Base-by-base conservation (phyloP, 1,140 invertebrate genomes). In the Panonychus citri region DNA sequence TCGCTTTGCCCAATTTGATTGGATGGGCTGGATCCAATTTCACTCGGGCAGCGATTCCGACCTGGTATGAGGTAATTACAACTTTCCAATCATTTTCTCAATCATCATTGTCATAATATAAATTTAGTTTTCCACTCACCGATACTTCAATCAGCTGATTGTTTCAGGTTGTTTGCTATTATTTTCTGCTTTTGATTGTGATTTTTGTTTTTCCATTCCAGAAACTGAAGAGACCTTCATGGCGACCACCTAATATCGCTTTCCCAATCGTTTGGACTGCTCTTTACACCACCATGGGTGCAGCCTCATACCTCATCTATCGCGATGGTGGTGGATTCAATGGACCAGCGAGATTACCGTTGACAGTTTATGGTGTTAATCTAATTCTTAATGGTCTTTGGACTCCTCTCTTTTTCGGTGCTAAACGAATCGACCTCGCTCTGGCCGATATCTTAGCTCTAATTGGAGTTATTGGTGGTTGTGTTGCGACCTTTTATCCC, bases 371-470 rank as follows among this genome's bases (percentile, higher is more conserved):
- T 62, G 82, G 78, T 7, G 68, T 75, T 1, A 84, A 87, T 65
- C 69, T 90, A 50, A 74, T 78, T 0, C 68, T 89, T 0, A 90
- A 89, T 67, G 88, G 82, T 81, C 74, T 78, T 0, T 90, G 85
- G 85, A 77, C 82, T 2, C 84, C 83, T 8, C 77, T 89, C 19
- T 89, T 89, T 70, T 89, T 89, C 69, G 78, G 78, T 46, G 61
- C 71, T 27, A 79, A 80, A 57, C 77, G 78, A 60, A 71, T 83
- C 3, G 81, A 83, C 70, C 70, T 85, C 82, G 78, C 78, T 17
- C 73, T 83, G 34, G 76, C 79, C 59, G 79, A 84, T 60, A 81
- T 81, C 54, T 58, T 74, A 19, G 70, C 75, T 3, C 64, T 88
- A 19, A 76, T 75, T 59, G 75, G 71, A 1, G 75, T 75, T 1